Percentiles rank a stretch among this genome's conserved stretches.
phyloP scores from a whole-genome alignment of 2,113 vertebrate genomes.

The Stegastes partitus region DNA sequence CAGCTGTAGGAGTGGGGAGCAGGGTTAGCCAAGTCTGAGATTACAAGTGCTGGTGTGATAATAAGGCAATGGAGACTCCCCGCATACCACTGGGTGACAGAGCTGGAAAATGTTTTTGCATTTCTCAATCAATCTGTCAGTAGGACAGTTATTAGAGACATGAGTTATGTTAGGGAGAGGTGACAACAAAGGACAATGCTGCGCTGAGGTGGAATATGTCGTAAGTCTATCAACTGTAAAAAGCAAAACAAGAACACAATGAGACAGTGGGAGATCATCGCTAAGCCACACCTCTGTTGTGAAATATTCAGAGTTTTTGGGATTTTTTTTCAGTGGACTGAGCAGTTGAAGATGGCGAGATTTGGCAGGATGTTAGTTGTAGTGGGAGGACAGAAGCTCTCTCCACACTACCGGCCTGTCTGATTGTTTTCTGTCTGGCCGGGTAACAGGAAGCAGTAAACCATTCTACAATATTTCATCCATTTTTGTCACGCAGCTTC shows the following conservation, averaged over 20 bases:
- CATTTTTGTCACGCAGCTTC: constrained; percentile 53
- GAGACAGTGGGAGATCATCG: constrained; percentile 9
- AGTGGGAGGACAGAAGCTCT: constrained; percentile 73
- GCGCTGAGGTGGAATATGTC: neutral
- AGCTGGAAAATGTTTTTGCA: constrained; percentile 29
- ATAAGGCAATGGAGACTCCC: constrained; percentile 21
- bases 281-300: constrained; percentile 54
- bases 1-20: constrained; percentile 34
- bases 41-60: constrained; percentile 30
- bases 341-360: constrained; percentile 44
- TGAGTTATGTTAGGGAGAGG: constrained; percentile 10
- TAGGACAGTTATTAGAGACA: constrained; percentile 33
- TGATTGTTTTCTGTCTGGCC: constrained; percentile 64
- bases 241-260: constrained; percentile 24
- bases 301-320: constrained; percentile 59
- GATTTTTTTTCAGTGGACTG: constrained; percentile 35
- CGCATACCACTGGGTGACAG: constrained; percentile 37
- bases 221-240: neutral
- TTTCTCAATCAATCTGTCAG: constrained; percentile 31
- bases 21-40: constrained; percentile 48
- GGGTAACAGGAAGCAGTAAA: constrained; percentile 72
- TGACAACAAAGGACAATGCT: constrained; percentile 12
- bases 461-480: constrained; percentile 50
- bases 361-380: constrained; percentile 59
- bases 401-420: constrained; percentile 26